Base-by-base conservation (phyloP, 2,888 invertebrate genomes). In the Pocota personata region DNA sequence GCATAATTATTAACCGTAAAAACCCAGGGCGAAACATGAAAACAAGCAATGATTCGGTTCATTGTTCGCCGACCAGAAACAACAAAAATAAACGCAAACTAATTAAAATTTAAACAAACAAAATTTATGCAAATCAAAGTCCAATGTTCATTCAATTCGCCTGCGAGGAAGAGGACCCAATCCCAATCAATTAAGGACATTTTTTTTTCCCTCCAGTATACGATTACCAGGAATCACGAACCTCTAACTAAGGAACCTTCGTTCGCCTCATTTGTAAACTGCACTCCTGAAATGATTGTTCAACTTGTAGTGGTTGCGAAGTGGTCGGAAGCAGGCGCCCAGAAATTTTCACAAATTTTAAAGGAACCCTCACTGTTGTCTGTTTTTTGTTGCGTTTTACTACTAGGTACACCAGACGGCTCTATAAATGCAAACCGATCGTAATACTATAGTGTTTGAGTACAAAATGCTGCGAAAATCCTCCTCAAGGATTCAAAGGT, bases 51-150 rank as follows among this genome's bases (percentile, higher is more conserved):
- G n/a, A n/a, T 16, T 55, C 30, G 46, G n/a, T 64, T 55, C 64
- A 79, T 71, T 73, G 79, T 79, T 66, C 27, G 40, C 14, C 30
- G 1, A 32, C n/a, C 12, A 12, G 43, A 43, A 3, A 12, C 19
- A 3, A 27, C 37, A 60, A 72, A 60, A 71, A 58, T 57, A 64
- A 64, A 71, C 55, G 7, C 46, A 69, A 91, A 90, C 91, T 91
- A 91, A 91, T 91, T 91, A 91, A 91, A 91, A 71, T 76, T 86
- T 71, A 46, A 76, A 60, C 16, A 82, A 90, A 89, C 90, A 84
- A 90, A 91, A 91, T 91, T 89, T 91, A 91, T 91, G 91, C 91
- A 91, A 91, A 91, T 91, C 90, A 90, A 90, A 89, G 88, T 78
- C 88, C 77, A 73, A 77, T 72, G 60, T 62, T 46, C 57, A 40